Evolutionary conservation across 1,140 invertebrate genomes (phyloP).

Genomic region (Drosophila ogumai): DNA sequence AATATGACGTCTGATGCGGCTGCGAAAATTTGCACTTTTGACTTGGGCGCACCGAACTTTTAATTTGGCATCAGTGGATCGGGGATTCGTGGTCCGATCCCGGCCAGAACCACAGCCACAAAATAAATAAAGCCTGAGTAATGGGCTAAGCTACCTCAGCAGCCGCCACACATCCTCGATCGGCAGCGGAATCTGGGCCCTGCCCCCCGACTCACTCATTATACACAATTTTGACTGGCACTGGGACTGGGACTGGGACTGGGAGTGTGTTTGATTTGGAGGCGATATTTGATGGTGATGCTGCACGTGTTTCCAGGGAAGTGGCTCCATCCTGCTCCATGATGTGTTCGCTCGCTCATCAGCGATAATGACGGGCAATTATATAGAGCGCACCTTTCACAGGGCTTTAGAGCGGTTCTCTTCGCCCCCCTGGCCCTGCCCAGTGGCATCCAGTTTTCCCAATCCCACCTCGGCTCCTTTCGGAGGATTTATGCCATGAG

Average conservation of each 20-base stretch:
- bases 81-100: not conserved
- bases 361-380: slow-evolving; percentile 81
- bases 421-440: not conserved
- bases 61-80: slow-evolving; percentile 57
- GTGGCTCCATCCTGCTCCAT: slow-evolving; percentile 40
- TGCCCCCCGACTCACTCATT: slow-evolving; percentile 75
- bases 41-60: slow-evolving; percentile 72
- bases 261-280: slow-evolving; percentile 72
- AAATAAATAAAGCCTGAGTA: slow-evolving; percentile 83
- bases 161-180: slow-evolving; percentile 24
- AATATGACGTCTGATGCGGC: slow-evolving; percentile 82
- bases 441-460: not conserved
- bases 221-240: slow-evolving; percentile 71
- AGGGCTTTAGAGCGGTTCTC: slow-evolving; percentile 14
- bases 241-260: slow-evolving; percentile 24
- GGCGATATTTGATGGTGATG: slow-evolving; percentile 65
- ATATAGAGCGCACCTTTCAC: slow-evolving; percentile 32
- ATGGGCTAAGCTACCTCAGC: slow-evolving; percentile 78
- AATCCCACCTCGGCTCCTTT: too few relatives aligned
- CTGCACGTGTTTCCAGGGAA: slow-evolving; percentile 67
- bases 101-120: slow-evolving; percentile 25
- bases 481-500: slow-evolving; percentile 1
- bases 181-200: slow-evolving; percentile 36
- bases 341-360: slow-evolving; percentile 73
- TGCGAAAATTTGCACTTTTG: slow-evolving; percentile 83